Base-by-base conservation (phyloP, 1,140 invertebrate genomes). In the Diuraphis noxia region DNA sequence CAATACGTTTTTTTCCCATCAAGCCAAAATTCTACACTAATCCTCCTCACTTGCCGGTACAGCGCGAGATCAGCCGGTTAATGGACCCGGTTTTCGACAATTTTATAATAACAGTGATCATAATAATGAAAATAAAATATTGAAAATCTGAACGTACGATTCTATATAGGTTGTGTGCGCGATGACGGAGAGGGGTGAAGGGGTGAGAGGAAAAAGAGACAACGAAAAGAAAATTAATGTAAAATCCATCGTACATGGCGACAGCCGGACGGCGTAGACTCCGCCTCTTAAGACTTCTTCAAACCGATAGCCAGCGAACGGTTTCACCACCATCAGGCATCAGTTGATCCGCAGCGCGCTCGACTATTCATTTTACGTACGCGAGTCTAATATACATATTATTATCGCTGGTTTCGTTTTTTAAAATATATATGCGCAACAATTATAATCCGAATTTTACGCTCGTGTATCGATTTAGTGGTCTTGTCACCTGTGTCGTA, bases 241-340 rank as follows among this genome's bases (percentile, higher is more conserved):
- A 46, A 72, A 49, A 85, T 89, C 10, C 23, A 77, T 77, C 72
- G 63, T 79, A 36, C 63, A 90, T 90, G 72, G 72, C 88, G 88
- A 90, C 88, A 43, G 41, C n/a, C 41, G 41, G 72, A 36, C 41
- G 56, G 36, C 56, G 2, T 90, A 81, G 88, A 90, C 88, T 79
- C 88, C 88, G 88, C 88, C 88, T 90, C 88, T 90, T 79, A 90
- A 90, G 88, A 90, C 63, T 90, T 90, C 88, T 90, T 90, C 63
- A 77, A 43, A 90, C 56, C 88, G 56, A 77, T 77, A 49, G n/a
- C 63, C 8, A 90, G n/a, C 56, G 34, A 13, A 90, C 88, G 72
- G 88, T 46, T 77, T 52, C 21, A 43, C 88, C 72, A 79, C 88
- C 63, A 77, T 90, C 88, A 90, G 88, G 25, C 63, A 77, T 90